Evolutionary conservation across 2,797 vertebrate species (phyloP).

Genomic region (Pachyuromys duprasi): DNA sequence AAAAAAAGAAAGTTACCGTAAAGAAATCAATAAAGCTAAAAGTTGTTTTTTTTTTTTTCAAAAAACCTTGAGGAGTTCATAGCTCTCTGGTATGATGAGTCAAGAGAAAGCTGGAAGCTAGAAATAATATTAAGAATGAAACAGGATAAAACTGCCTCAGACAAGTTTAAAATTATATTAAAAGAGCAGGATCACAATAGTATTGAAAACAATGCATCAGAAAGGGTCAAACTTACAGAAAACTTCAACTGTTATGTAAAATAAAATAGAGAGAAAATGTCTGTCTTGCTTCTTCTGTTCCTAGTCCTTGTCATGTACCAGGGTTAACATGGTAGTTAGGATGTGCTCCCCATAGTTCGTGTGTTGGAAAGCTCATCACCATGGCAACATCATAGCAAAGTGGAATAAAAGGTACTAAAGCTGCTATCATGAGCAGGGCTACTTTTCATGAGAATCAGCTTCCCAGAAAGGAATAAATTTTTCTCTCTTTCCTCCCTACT

Average conservation of each 20-base stretch:
- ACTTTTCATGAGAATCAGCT: background rate
- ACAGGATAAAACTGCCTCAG: background rate
- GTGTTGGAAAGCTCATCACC: background rate
- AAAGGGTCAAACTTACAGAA: conserved; percentile 9
- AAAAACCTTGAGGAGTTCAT: background rate
- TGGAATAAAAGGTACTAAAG: background rate
- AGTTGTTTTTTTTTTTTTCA: conserved; percentile 2
- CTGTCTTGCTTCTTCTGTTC: background rate
- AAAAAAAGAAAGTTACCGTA: background rate
- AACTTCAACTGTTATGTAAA: background rate
- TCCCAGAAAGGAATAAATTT: background rate
- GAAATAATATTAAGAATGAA: conserved; percentile 35
- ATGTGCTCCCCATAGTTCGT: background rate
- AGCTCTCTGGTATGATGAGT: background rate
- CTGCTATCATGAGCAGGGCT: background rate
- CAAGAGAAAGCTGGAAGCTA: background rate
- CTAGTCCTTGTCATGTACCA: background rate
- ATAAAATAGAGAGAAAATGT: background rate
- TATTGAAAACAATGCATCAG: background rate
- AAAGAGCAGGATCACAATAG: background rate
- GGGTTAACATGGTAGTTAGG: background rate
- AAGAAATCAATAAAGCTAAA: background rate
- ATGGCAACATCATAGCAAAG: no score
- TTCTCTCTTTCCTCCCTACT: no score
- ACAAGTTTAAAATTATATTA: conserved; percentile 48